Evolutionary conservation across 2,797 vertebrate species (phyloP).

Genomic region (Schizopygopsis malacanthus): DNA sequence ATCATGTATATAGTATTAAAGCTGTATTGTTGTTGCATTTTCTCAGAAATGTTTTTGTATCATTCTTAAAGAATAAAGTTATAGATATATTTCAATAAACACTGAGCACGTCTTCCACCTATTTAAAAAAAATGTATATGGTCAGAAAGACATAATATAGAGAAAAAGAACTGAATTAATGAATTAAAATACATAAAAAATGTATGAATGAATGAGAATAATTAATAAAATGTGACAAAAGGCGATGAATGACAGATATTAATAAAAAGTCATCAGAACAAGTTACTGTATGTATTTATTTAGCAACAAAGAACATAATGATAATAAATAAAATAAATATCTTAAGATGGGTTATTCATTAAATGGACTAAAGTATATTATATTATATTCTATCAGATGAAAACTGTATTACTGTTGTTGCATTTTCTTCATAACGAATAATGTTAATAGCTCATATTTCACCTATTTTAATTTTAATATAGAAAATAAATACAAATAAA

Average conservation of each 20-base stretch:
- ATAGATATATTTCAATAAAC: constrained; percentile 19
- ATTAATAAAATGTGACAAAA: neutral
- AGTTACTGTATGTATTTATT: neutral
- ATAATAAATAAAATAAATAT: neutral
- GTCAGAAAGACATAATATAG: neutral
- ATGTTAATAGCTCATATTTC: neutral
- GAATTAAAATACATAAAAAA: neutral
- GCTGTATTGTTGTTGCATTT: constrained; percentile 11
- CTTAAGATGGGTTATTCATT: neutral
- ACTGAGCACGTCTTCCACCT: neutral
- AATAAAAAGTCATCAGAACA: neutral
- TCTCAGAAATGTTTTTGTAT: constrained; percentile 56
- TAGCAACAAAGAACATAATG: neutral
- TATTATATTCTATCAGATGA: neutral
- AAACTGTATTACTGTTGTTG: neutral
- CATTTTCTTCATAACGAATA: neutral
- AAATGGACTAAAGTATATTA: too few species aligned
- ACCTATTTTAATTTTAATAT: neutral
- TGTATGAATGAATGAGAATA: neutral
- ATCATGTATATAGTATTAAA: constrained; percentile 20
- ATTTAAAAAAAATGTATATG: neutral
- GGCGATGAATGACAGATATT: neutral
- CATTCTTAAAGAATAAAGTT: constrained; percentile 61
- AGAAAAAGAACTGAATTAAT: neutral
- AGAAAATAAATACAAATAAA: neutral